phyloP scores from a whole-genome alignment of 2,888 invertebrate genomes.

The Brenthis ino region DNA sequence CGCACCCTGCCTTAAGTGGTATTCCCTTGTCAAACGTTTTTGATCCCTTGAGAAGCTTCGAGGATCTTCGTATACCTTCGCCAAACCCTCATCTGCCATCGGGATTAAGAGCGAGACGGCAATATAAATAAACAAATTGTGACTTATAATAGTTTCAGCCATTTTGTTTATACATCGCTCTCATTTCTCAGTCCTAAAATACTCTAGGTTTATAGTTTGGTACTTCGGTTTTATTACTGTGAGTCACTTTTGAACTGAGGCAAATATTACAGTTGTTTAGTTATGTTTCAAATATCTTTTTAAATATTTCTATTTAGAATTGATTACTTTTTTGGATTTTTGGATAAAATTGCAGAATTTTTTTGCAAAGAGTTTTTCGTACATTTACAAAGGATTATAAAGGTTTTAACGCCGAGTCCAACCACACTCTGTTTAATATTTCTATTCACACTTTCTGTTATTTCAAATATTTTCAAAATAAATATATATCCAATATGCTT shows the following conservation, averaged over 20 bases:
- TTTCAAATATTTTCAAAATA: constrained; percentile 14
- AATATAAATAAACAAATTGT: constrained; percentile 78
- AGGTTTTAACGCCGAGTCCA: too few species aligned
- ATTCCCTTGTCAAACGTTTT: constrained; percentile 81
- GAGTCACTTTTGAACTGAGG: constrained; percentile 51
- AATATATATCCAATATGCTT: constrained; percentile 15
- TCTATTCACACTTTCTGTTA: constrained; percentile 12
- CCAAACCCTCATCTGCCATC: constrained; percentile 70
- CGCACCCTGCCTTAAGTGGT: constrained; percentile 85
- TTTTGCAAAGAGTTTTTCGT: too few species aligned
- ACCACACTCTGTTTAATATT: neutral
- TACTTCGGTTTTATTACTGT: constrained; percentile 57
- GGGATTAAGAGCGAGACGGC: constrained; percentile 72
- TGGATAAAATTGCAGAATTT: too few species aligned
- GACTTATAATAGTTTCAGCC: constrained; percentile 70
- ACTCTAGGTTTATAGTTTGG: constrained; percentile 47
- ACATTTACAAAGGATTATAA: neutral
- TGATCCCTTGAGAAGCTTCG: constrained; percentile 62
- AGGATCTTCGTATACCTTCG: constrained; percentile 64
- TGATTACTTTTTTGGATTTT: too few species aligned
- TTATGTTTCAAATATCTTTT: neutral
- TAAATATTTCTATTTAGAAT: neutral
- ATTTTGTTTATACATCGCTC: constrained; percentile 61
- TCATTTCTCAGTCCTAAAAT: constrained; percentile 46
- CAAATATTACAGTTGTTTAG: neutral